Evolutionary conservation across 2,797 vertebrate species (phyloP).

Genomic region (Meriones psammophilus): DNA sequence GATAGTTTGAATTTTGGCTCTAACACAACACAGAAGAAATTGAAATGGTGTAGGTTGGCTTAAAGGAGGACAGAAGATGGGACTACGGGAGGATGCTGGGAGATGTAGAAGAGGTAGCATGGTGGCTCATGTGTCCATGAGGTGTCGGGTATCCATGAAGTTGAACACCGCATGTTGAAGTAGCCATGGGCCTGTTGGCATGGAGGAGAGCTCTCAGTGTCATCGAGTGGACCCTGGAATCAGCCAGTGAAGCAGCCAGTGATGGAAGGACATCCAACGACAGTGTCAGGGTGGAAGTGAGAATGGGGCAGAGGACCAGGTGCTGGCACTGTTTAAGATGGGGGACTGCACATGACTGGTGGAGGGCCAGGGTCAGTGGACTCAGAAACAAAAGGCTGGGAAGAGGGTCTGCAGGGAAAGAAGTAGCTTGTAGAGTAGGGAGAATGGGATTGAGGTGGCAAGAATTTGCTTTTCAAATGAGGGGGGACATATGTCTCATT

Average conservation of each 20-base stretch:
- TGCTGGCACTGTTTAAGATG: not conserved
- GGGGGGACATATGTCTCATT: conserved; percentile 75
- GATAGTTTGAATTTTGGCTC: not conserved
- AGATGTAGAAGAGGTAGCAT: not conserved
- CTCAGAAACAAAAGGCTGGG: not conserved
- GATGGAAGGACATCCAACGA: not conserved
- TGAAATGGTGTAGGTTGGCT: not conserved
- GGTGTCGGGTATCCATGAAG: not conserved
- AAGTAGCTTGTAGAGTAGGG: not conserved
- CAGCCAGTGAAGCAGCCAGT: not conserved
- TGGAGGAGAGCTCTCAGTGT: not conserved
- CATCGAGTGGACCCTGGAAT: rapidly evolving
- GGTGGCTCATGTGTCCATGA: not conserved
- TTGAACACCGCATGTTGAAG: not conserved
- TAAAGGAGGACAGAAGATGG: not conserved
- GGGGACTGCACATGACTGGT: not conserved
- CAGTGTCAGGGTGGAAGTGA: not conserved
- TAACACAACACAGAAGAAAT: not conserved
- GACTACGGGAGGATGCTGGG: rapidly evolving
- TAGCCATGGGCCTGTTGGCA: not conserved
- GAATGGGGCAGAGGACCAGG: not conserved
- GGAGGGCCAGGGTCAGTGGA: not conserved
- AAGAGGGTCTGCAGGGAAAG: not conserved
- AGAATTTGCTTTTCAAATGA: conserved; percentile 70
- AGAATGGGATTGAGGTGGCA: not conserved